phyloP scores from a whole-genome alignment of 2,888 invertebrate species.

The Orchesellides sinensis region DNA sequence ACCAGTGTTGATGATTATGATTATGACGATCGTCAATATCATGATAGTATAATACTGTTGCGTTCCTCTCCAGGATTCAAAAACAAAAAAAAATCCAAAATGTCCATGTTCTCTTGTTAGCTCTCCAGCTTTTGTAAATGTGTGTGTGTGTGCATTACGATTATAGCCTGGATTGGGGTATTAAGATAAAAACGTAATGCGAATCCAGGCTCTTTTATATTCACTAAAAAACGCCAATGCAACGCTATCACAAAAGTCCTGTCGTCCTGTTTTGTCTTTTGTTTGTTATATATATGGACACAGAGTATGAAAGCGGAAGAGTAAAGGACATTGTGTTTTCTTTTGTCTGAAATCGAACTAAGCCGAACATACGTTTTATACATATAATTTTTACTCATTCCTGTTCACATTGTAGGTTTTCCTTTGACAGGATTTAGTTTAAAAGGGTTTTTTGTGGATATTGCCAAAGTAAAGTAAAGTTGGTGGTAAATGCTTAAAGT shows the following conservation, averaged over 20 bases:
- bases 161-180: slow-evolving; percentile 36
- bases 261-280: too few species aligned
- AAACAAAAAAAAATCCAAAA: neutral
- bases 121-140: neutral
- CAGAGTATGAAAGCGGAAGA: too few species aligned
- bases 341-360: slow-evolving; percentile 5
- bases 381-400: neutral
- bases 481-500: neutral
- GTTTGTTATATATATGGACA: too few species aligned
- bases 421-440: slow-evolving; percentile 6
- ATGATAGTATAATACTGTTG: slow-evolving; percentile 23
- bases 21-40: neutral
- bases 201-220: slow-evolving; percentile 20
- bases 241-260: too few species aligned
- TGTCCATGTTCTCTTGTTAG: neutral
- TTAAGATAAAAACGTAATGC: slow-evolving; percentile 59
- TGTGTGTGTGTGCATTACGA: neutral
- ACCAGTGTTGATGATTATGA: neutral
- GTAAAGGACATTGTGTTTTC: neutral
- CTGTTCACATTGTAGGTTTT: neutral
- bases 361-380: neutral
- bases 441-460: slow-evolving; percentile 11
- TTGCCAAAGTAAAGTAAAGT: neutral
- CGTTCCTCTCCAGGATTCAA: neutral
- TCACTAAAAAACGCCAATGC: neutral